Evolutionary conservation across 2,888 invertebrate genomes (phyloP), one percentile per base, ranked within the genome.

Genomic region (Patella depressa): DNA sequence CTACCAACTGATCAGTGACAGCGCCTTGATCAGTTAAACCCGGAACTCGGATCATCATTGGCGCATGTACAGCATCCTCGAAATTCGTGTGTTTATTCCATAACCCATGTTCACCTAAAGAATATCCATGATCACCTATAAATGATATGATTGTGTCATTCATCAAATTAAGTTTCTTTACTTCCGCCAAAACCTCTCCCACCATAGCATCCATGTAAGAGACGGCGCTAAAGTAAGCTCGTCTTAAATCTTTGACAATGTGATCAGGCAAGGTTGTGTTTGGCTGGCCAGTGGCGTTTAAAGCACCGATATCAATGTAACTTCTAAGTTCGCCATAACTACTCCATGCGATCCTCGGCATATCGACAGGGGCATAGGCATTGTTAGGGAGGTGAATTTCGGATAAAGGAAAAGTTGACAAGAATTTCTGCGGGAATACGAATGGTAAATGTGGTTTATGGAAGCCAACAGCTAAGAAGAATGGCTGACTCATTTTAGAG

Each of bases 1-100:
- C 87, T 2, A 81, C 80, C 11, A 86, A 75, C 45, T 78, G 76
- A 4, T 79, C 73, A 2, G 80, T 83, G 15, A 69, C 72, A 24
- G 82, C 75, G 11, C 83, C 81, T 2, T n/a, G n/a, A 59, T 83
- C 81, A 0, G 84, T 84, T 12, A 79, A 2, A 3, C 83, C 85
- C 0, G 81, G 83, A 55, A 85, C 79, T n/a, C 74, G 80, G 5
- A 87, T 75, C 83, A 87, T 84, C 83, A 86, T 83, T 4, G 87
- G 87, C 15, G 85, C 85, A 59, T 85, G 86, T 1, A 85, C 84
- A 0, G 84, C 81, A 0, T 85, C 72, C 73, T 88, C 85, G 71
- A 88, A 86, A 72, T 87, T 85, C 0, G 85, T 86, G 54, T 84
- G 82, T 72, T 87, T 87, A 53, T 77, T 74, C 84, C 84, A 85